Percentiles rank a stretch among this genome's conserved stretches.
Conservation (phyloP, 2,888 invertebrate genomes). For the Drosophila antonietae region DNA sequence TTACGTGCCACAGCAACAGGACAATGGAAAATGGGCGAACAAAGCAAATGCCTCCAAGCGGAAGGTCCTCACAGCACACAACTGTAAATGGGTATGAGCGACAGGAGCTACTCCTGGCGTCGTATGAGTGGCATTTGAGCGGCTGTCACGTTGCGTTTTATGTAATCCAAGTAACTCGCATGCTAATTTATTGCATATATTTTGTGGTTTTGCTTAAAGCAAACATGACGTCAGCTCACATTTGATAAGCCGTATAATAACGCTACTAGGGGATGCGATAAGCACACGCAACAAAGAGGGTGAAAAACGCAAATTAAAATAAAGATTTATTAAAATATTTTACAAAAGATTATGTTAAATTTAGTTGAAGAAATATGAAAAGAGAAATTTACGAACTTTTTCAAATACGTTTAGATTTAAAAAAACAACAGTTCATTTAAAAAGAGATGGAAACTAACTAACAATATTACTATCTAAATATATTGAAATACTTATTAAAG, state of each 20-base stretch:
- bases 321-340: neutral
- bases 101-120: neutral
- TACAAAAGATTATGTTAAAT: neutral
- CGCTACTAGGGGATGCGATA: constrained; percentile 33
- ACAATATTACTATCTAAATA: too few relatives aligned
- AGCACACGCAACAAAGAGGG: constrained; percentile 15
- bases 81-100: neutral
- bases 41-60: constrained; percentile 33
- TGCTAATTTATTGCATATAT: constrained; percentile 60
- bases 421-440: too few relatives aligned
- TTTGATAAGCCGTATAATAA: constrained; percentile 37
- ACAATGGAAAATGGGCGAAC: constrained; percentile 19
- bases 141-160: constrained; percentile 21
- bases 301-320: neutral
- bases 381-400: too few relatives aligned
- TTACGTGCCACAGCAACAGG: constrained; percentile 52
- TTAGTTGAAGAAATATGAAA: too few relatives aligned
- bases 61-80: neutral
- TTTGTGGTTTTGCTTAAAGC: constrained; percentile 49
- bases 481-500: too few relatives aligned
- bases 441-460: too few relatives aligned
- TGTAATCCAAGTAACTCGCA: constrained; percentile 61
- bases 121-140: constrained; percentile 28
- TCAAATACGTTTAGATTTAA: too few relatives aligned
- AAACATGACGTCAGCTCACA: constrained; percentile 46